Base-by-base conservation (phyloP, 2,113 vertebrate genomes). In the Oenanthe oenanthe region DNA sequence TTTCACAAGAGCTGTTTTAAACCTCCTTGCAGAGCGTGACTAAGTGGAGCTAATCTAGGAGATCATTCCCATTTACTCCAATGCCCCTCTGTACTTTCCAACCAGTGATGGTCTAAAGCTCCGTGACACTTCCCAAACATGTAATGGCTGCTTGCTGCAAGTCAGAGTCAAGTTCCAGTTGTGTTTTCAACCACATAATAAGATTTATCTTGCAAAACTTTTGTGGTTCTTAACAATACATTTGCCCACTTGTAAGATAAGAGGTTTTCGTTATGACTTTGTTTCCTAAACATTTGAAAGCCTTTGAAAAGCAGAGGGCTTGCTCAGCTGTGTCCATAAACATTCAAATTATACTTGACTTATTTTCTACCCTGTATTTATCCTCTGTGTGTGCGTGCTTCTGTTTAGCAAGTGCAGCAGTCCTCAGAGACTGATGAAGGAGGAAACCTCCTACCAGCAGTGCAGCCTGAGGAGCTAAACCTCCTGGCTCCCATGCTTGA, bases 271-370 rank as follows among this genome's bases (percentile, higher is more conserved):
- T 79, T 89, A 40, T 16, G 15, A 18, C 47, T 89, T 87, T 93
- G 88, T 96, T 96, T 96, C 85, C 88, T 93, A 94, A 96, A 95
- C 89, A 85, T 88, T 13, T 78, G n/a, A 70, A 73, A 85, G 42
- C 29, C 89, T 96, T 89, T 93, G 85, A 90, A 94, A 93, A 80
- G 51, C 81, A 66, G 28, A 89, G 63, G 43, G 13, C 32, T 90
- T 88, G 82, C n/a, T 95, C 89, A 74, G 51, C 81, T 94, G 87
- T 73, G 74, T 85, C 82, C 21, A 6, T 89, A 94, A 94, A 92
- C 93, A 93, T 54, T 88, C 21, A 79, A 70, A 93, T 83, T 78
- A 66, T 45, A 28, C 62, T 61, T 66, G 42, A 42, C 47, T 93
- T 73, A 48, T 77, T 95, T 88, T 88, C 71, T 77, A 29, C 71